A percentile compares a stretch with the other conserved stretches of the same genome.
Evolutionary conservation across 2,888 invertebrate genomes (phyloP).

Genomic region (Aproaerema taeniolella): DNA sequence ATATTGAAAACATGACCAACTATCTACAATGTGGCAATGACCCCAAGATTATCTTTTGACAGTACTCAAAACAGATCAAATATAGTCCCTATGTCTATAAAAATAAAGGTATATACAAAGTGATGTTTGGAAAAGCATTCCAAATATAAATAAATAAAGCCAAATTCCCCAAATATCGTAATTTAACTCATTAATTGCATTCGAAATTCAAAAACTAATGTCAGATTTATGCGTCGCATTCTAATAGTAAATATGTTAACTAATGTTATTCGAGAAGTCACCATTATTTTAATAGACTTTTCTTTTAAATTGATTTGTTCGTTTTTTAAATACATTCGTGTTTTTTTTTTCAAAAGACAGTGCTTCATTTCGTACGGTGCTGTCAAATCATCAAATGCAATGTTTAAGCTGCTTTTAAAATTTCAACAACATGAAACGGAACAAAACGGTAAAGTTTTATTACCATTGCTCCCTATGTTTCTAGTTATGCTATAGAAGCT

Average conservation of each 20-base stretch:
- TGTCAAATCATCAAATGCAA: too few relatives aligned
- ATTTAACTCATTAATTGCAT: conserved; percentile 38
- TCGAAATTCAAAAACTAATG: conserved; percentile 31
- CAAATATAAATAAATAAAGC: conserved; percentile 29
- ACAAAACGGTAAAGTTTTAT: too few relatives aligned
- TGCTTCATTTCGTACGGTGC: too few relatives aligned
- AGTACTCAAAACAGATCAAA: conserved; percentile 1
- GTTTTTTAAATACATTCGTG: not conserved
- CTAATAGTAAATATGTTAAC: conserved; percentile 22
- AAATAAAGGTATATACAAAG: conserved; percentile 20
- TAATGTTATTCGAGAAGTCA: conserved; percentile 26
- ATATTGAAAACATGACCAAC: conserved; percentile 29
- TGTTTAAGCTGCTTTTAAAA: too few relatives aligned
- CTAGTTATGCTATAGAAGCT: too few relatives aligned
- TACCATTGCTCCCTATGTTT: too few relatives aligned
- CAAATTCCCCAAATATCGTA: conserved; percentile 38
- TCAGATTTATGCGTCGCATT: conserved; percentile 27
- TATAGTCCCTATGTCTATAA: conserved; percentile 3
- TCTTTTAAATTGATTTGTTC: not conserved
- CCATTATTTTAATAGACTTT: conserved; percentile 21
- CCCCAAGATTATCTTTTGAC: conserved; percentile 24
- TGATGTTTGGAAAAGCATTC: not conserved
- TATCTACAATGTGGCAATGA: conserved; percentile 22
- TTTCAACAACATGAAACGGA: too few relatives aligned
- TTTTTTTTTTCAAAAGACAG: too few relatives aligned